Conservation (phyloP, 1,140 invertebrate genomes). For the Caenorhabditis tropicalis region DNA sequence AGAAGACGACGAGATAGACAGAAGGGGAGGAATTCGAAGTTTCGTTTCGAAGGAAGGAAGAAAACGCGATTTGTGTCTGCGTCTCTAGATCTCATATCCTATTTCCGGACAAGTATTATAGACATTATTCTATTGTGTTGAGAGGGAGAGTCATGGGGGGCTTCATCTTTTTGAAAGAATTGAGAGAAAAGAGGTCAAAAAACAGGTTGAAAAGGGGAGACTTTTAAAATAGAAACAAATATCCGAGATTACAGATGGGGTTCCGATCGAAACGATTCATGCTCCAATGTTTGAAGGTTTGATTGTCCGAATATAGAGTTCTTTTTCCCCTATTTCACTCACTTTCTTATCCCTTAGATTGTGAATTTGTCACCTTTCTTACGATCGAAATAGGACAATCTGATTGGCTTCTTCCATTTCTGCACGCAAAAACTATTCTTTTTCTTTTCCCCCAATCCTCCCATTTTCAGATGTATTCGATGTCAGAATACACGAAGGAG, state of each 20-base stretch:
- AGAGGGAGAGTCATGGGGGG: neutral
- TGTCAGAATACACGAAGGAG: constrained; percentile 57
- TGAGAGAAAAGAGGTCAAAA: neutral
- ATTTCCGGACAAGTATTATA: neutral
- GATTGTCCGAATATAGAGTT: no score
- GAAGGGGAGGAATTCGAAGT: neutral
- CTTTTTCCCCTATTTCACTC: no score
- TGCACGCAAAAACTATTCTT: no score
- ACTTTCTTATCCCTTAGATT: neutral
- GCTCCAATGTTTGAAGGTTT: constrained; percentile 41
- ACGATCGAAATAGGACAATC: neutral
- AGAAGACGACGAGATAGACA: neutral
- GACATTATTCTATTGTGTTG: constrained; percentile 26
- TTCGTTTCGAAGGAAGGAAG: neutral
- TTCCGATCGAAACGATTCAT: constrained; percentile 26
- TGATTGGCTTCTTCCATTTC: neutral
- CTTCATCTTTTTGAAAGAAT: neutral
- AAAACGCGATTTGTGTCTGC: constrained; percentile 12
- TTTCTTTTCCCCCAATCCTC: neutral
- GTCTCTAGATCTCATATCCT: neutral
- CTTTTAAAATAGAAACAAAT: neutral
- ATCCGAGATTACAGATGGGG: constrained; percentile 4
- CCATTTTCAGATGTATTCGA: constrained; percentile 54
- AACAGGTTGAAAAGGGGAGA: neutral
- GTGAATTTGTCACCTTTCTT: neutral